Conservation (phyloP, 2,113 vertebrate genomes). For the Penelope pileata region DNA sequence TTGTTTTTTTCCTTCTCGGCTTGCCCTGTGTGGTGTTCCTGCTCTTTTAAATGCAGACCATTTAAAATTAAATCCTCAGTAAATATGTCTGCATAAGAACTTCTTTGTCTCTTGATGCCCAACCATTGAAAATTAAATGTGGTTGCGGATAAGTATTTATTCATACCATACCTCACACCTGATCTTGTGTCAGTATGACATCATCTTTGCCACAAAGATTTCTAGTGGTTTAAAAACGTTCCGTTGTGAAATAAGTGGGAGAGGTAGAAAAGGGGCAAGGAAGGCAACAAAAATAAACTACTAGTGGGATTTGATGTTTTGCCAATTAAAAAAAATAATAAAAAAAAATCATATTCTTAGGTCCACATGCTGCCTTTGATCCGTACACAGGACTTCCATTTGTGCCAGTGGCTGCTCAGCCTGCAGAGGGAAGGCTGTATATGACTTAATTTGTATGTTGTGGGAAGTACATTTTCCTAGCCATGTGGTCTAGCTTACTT, state of each 20-base stretch:
- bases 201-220: conserved; percentile 67
- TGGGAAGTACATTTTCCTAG: conserved; percentile 58
- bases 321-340: conserved; percentile 53
- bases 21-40: conserved; percentile 30
- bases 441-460: conserved; percentile 66
- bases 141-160: conserved; percentile 73
- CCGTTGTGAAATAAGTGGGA: conserved; percentile 59
- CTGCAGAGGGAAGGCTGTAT: conserved; percentile 12
- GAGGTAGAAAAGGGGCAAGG: conserved; percentile 19
- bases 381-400: conserved; percentile 51
- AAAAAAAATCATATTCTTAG: conserved; percentile 33
- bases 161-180: conserved; percentile 73
- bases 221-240: conserved; percentile 65
- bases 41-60: conserved; percentile 49
- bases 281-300: conserved; percentile 56
- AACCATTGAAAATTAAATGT: conserved; percentile 70
- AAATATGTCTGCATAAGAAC: conserved; percentile 74
- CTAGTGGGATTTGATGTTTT: conserved; percentile 59
- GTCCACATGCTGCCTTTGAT: conserved; percentile 53
- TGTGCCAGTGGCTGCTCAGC: conserved; percentile 33
- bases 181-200: conserved; percentile 72
- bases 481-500: conserved; percentile 49
- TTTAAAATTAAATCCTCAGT: conserved; percentile 68
- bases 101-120: conserved; percentile 71
- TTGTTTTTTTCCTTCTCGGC: neutral